phyloP scores from a whole-genome alignment of 2,888 invertebrate genomes.

The Steromphala cineraria region DNA sequence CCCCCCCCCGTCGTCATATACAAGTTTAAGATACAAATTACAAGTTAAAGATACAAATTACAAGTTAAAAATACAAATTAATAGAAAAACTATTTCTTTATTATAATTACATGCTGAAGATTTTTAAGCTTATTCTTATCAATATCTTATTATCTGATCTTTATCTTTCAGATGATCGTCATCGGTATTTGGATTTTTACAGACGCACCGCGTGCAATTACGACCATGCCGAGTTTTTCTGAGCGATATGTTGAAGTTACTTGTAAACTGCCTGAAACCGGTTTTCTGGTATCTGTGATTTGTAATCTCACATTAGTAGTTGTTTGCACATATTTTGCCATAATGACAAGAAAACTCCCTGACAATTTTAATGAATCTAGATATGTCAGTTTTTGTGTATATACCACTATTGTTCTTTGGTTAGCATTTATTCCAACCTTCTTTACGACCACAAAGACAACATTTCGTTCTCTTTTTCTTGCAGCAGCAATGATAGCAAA shows the following conservation, averaged over 20 bases:
- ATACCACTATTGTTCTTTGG: slow-evolving; percentile 61
- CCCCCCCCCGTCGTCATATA: too few species aligned
- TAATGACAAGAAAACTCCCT: slow-evolving; percentile 55
- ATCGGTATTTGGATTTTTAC: slow-evolving; percentile 33
- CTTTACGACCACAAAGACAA: slow-evolving; percentile 45
- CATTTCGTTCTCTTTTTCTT: slow-evolving; percentile 43
- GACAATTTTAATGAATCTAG: slow-evolving; percentile 64
- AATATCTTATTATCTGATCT: neutral
- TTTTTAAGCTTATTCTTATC: neutral
- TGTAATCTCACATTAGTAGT: slow-evolving; percentile 57
- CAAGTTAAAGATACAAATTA: too few species aligned
- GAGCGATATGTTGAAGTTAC: slow-evolving; percentile 51
- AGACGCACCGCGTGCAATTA: slow-evolving; percentile 34
- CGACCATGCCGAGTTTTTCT: slow-evolving; percentile 44
- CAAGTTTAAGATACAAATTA: too few species aligned
- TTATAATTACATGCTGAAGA: too few species aligned
- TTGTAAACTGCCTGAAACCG: slow-evolving; percentile 45
- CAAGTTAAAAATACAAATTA: too few species aligned
- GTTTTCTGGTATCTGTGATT: slow-evolving; percentile 47
- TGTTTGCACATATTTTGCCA: slow-evolving; percentile 56
- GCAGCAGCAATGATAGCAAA: slow-evolving; percentile 51
- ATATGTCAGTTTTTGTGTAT: slow-evolving; percentile 58
- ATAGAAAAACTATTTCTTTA: too few species aligned
- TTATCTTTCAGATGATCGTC: slow-evolving; percentile 46
- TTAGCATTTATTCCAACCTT: slow-evolving; percentile 62